A percentile compares a stretch with the other conserved stretches of the same genome.
phyloP scores from a whole-genome alignment of 2,888 invertebrate species.

The Ellobium chinense region DNA sequence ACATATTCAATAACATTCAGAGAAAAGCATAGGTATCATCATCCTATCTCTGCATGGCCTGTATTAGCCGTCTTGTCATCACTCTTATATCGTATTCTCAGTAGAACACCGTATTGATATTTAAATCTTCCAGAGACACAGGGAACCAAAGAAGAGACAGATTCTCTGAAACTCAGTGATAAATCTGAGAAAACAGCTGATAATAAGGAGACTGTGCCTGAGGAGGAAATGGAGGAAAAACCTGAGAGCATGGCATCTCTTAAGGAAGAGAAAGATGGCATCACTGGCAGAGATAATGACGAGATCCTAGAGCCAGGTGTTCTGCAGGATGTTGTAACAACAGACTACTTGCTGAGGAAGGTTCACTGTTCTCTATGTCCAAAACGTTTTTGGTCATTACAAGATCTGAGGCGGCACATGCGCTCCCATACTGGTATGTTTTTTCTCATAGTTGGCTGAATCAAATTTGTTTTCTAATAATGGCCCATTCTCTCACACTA shows the following conservation, averaged over 20 bases:
- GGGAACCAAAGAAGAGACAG: too few species aligned
- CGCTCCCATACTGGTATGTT: slow-evolving; percentile 85
- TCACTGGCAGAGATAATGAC: slow-evolving; percentile 47
- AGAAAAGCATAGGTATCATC: too few species aligned
- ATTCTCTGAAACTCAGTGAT: too few species aligned
- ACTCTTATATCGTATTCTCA: too few species aligned
- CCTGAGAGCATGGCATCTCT: neutral
- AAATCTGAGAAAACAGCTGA: slow-evolving; percentile 48
- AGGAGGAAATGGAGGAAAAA: slow-evolving; percentile 49
- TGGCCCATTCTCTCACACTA: too few species aligned
- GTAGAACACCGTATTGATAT: too few species aligned
- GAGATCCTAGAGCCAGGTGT: neutral
- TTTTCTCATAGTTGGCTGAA: too few species aligned
- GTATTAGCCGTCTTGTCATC: too few species aligned
- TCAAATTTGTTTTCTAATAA: too few species aligned
- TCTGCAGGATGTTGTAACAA: slow-evolving; percentile 60
- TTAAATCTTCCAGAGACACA: too few species aligned
- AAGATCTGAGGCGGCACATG: slow-evolving; percentile 95
- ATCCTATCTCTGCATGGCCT: too few species aligned
- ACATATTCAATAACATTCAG: too few species aligned
- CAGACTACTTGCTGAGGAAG: slow-evolving; percentile 73
- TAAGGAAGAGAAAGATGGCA: neutral
- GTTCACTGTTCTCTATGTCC: slow-evolving; percentile 89
- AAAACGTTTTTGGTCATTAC: slow-evolving; percentile 96
- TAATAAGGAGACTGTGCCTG: slow-evolving; percentile 32